Evolutionary conservation across 2,888 invertebrate species (phyloP).

Genomic region (Agrochola macilenta): DNA sequence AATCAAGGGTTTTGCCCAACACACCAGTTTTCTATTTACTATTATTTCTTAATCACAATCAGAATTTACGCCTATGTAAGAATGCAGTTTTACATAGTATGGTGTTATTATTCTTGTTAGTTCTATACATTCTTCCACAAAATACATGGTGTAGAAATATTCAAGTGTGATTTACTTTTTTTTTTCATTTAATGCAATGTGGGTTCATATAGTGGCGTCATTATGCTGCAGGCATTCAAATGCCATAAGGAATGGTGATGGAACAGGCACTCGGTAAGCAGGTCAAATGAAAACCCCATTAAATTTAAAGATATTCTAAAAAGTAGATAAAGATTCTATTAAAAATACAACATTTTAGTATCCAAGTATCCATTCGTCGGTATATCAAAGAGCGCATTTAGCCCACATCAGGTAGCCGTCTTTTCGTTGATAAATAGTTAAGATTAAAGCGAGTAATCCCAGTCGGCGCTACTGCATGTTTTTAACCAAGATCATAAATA

Average conservation of each 20-base stretch:
- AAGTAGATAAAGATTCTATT: conserved; percentile 3
- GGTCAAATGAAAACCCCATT: conserved; percentile 7
- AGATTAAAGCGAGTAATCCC: conserved; percentile 53
- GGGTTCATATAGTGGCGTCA: too few relatives aligned
- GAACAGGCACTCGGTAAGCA: background rate
- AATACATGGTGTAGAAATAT: too few relatives aligned
- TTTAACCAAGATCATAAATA: conserved; percentile 65
- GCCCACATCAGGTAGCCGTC: conserved; percentile 59
- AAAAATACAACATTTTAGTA: conserved; percentile 27
- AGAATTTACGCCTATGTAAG: too few relatives aligned
- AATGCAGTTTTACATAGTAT: too few relatives aligned
- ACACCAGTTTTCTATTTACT: background rate
- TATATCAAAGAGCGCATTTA: conserved; percentile 56
- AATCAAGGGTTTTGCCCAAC: background rate
- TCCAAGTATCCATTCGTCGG: conserved; percentile 30
- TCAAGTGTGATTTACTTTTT: too few relatives aligned
- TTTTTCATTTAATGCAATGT: background rate
- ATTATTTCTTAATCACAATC: too few relatives aligned
- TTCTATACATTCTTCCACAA: too few relatives aligned
- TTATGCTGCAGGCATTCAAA: background rate
- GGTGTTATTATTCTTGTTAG: too few relatives aligned
- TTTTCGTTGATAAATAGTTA: conserved; percentile 58
- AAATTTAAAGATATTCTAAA: background rate
- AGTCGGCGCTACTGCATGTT: conserved; percentile 49
- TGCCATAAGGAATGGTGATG: background rate